Base-by-base conservation (phyloP, 35 echinoderm and acorn worm species). In the Anneissia japonica region DNA sequence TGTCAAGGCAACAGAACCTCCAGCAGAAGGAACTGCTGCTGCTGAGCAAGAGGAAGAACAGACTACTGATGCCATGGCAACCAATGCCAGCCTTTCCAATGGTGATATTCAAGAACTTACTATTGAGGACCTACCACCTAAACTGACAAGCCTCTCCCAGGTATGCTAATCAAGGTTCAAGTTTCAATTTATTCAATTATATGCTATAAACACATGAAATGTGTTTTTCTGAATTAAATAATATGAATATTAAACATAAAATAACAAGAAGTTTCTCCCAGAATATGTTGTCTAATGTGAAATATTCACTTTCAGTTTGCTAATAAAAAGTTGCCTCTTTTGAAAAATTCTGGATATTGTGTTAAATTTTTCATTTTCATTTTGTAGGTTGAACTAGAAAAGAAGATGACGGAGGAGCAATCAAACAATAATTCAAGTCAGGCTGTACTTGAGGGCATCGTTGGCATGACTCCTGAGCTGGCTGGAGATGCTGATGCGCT, bases 141-240 rank as follows among this genome's bases (percentile, higher is more conserved):
- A 90, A 79, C 79, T 97, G 5, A 97, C 91, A 0, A 93, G 92
- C 51, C 92, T 97, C 41, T 88, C 95, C 86, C 88, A 93, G 86
- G 95, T 97, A 33, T 32, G 87, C 51, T 64, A 64, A 26, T 19
- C 51, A 64, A 64, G n/a, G n/a, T n/a, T n/a, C n/a, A n/a, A n/a
- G n/a, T n/a, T n/a, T n/a, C n/a, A n/a, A n/a, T n/a, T n/a, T n/a
- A n/a, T n/a, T n/a, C n/a, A n/a, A n/a, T n/a, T n/a, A n/a, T n/a
- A n/a, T n/a, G n/a, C n/a, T n/a, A n/a, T n/a, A n/a, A n/a, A n/a
- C n/a, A n/a, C n/a, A n/a, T n/a, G n/a, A 45, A 17, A 26, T 84
- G 46, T 33, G 0, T 31, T n/a, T n/a, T n/a, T n/a, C n/a, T n/a
- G n/a, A n/a, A 21, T 75, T 21, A 64, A 30, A 11, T 0, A 6